Percentiles rank a stretch among this genome's conserved stretches.
Evolutionary conservation across 1,140 invertebrate genomes (phyloP).

Genomic region (Meteorus sp.): DNA sequence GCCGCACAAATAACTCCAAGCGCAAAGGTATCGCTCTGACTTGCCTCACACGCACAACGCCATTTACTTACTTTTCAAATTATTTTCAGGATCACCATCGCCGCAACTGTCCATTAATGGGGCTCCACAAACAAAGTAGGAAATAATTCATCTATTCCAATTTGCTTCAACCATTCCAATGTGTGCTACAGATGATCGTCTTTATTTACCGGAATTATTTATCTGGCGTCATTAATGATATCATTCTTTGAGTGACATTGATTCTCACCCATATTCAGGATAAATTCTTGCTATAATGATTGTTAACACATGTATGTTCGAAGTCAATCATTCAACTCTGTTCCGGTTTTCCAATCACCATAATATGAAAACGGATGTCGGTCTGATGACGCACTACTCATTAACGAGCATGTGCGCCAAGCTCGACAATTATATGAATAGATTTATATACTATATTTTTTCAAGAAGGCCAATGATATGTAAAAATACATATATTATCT

Average conservation of each 20-base stretch:
- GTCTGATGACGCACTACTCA: too few species aligned
- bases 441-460: conserved; percentile 51
- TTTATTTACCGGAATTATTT: too few species aligned
- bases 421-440: conserved; percentile 27
- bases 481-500: conserved; percentile 57
- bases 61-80: not conserved
- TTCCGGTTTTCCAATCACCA: too few species aligned
- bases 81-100: not conserved
- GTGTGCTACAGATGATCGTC: not conserved
- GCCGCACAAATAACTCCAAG: conserved; percentile 34
- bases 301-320: too few species aligned
- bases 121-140: not conserved
- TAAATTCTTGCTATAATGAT: too few species aligned
- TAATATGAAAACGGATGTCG: too few species aligned
- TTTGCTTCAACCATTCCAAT: not conserved
- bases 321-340: too few species aligned
- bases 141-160: not conserved
- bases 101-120: not conserved
- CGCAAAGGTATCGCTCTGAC: conserved; percentile 29
- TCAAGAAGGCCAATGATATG: conserved; percentile 57
- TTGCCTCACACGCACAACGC: too few species aligned
- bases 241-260: too few species aligned
- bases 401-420: too few species aligned
- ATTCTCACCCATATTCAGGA: too few species aligned
- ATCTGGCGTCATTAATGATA: too few species aligned